phyloP scores from a whole-genome alignment of 2,888 invertebrate genomes.

The Ernsta delagoae region DNA sequence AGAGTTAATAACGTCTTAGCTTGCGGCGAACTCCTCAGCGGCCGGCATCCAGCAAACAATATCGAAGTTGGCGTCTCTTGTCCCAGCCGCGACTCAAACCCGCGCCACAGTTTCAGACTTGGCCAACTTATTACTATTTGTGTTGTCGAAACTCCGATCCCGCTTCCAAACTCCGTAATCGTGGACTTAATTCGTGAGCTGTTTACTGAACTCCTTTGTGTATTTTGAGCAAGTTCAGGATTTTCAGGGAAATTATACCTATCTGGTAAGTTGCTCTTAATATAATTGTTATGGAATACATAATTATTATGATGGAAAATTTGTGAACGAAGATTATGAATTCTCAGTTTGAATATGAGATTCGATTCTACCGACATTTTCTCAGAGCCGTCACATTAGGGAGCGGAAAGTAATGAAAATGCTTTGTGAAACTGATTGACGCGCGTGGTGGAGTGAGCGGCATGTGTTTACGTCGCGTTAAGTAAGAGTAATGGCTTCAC shows the following conservation, averaged over 20 bases:
- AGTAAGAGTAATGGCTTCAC: conserved; percentile 73
- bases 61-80: conserved; percentile 75
- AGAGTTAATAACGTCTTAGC: conserved; percentile 12
- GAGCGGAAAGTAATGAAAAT: conserved; percentile 40
- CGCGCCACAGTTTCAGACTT: conserved; percentile 37
- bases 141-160: conserved; percentile 60
- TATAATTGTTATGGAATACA: background rate
- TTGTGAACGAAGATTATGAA: background rate
- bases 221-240: conserved; percentile 7
- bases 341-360: background rate
- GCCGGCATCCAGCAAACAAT: conserved; percentile 73
- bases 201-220: conserved; percentile 24
- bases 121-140: conserved; percentile 78
- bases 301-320: background rate
- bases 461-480: conserved; percentile 75
- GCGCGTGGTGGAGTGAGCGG: conserved; percentile 54
- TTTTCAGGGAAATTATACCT: conserved; percentile 5
- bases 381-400: conserved; percentile 21
- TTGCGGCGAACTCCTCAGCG: conserved; percentile 51
- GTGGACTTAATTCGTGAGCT: conserved; percentile 27
- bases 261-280: conserved; percentile 1
- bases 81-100: conserved; percentile 69
- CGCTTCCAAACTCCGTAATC: conserved; percentile 31
- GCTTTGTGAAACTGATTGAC: conserved; percentile 43
- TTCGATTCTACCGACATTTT: conserved; percentile 6